Evolutionary conservation across 2,113 vertebrate genomes (phyloP), one percentile per base, ranked within the genome.

Genomic region (Equus przewalskii): DNA sequence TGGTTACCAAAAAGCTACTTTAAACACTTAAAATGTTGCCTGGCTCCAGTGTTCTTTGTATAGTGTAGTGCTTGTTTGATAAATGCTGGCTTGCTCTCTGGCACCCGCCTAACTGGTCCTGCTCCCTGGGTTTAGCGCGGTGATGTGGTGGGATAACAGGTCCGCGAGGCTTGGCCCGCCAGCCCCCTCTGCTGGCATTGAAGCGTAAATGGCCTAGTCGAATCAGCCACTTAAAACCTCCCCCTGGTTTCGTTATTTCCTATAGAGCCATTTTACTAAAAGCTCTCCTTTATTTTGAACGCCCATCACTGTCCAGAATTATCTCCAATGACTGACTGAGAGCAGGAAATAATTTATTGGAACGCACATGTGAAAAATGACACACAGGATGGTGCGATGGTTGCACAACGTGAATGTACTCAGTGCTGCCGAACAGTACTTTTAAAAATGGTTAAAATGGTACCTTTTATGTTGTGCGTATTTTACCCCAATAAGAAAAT

Each of bases 141-240:
- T 12, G 30, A 7, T 4, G 15, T 1, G 15, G 19, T 19, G 33
- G 0, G 18, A 4, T 0, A 0, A 4, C 9, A 1, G 30, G 0
- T 5, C 62, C 1, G 1, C 65, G 2, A 16, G 83, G 28, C 44
- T 16, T 60, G 89, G 80, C 92, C 56, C 89, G 1, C 91, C 13
- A 28, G 80, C 86, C 33, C 96, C 92, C 97, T 97, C 98, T 98
- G 93, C 94, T 95, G 98, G 91, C 41, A 11, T 0, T 6, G 30
- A 22, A 3, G 56, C 6, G 75, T 36, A 28, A 93, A 6, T 5
- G 72, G 73, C 79, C 81, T n/a, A 11, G 10, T 14, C 10, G 26
- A 58, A 15, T 11, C 33, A 1, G 33, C 26, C 73, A 0, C 33
- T 8, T 18, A 7, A 10, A n/a, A 24, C 21, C 65, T 44, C 14